Base-by-base conservation (phyloP, 2,113 vertebrate species). In the Diphyllodes magnificus region DNA sequence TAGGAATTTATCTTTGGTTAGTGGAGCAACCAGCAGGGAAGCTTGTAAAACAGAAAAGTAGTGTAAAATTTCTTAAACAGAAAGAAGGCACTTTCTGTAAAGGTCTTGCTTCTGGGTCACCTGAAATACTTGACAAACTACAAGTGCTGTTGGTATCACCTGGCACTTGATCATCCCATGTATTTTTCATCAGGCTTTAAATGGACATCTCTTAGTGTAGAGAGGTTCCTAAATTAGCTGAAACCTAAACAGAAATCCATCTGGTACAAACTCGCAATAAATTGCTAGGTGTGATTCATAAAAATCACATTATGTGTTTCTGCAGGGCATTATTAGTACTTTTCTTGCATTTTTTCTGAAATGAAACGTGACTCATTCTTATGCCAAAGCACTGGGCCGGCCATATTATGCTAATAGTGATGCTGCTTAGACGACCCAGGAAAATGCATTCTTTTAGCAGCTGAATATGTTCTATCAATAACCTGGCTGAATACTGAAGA, bases 141-240 rank as follows among this genome's bases (percentile, higher is more conserved):
- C 28, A 91, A 81, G 59, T 42, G 31, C 19, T 82, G 12, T 68
- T 86, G 24, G 21, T 66, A 91, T 92, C 39, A 87, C 42, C 40
- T 87, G 53, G 31, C 24, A 73, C 42, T 83, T 80, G 31, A 59
- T 44, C 42, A 76, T 61, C 11, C 35, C 15, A 54, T 69, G 35
- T 80, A 76, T 66, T 87, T 94, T 95, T 94, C 39, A 84, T 81
- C 37, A 91, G 69, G n/a, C 20, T 94, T 76, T 91, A 94, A 91
- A 54, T 66, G 39, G 80, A 53, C 77, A 69, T 64, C n/a, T 73
- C 28, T 65, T 51, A 54, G 63, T 37, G 33, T 6, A 85, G 35
- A 95, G 40, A 59, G 30, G 31, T 35, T 88, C 63, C 45, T 63
- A 71, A 81, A 90, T 89, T 96, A 96, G 54, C 39, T 76, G 63